Conservation (phyloP, 2,113 vertebrate genomes). For the Microcebus tavaratra region DNA sequence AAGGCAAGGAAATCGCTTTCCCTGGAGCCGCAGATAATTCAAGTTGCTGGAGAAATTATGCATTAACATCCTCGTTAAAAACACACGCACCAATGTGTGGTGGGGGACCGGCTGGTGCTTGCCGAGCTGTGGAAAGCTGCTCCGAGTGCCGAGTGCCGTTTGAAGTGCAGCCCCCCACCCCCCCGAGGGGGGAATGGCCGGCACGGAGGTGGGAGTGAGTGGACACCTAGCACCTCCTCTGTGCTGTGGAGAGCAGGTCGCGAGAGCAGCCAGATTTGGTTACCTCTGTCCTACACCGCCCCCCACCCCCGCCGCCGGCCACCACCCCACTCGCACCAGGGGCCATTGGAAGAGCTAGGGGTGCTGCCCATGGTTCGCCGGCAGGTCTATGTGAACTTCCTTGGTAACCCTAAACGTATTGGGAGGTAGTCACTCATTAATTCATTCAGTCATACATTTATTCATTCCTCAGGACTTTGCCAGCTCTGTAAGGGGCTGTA, state of each 20-base stretch:
- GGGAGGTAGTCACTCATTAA: too few relatives aligned
- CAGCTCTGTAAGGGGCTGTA: background rate
- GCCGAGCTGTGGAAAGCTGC: fast-evolving
- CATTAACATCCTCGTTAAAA: slow-evolving; percentile 61
- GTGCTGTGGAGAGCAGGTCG: background rate
- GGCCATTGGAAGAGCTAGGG: background rate
- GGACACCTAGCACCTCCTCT: fast-evolving
- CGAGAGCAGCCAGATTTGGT: fast-evolving
- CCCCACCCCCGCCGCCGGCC: too few relatives aligned
- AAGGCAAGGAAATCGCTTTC: slow-evolving; percentile 12
- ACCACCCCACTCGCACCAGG: too few relatives aligned
- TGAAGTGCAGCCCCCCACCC: too few relatives aligned
- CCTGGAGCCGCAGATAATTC: background rate
- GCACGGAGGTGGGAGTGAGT: background rate
- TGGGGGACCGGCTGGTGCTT: background rate
- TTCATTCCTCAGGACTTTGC: background rate
- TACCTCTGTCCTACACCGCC: background rate
- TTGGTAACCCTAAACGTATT: background rate
- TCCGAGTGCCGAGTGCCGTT: background rate
- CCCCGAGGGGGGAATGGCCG: background rate
- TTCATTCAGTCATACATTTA: background rate
- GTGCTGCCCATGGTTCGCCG: background rate
- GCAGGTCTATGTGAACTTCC: background rate
- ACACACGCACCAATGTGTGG: background rate
- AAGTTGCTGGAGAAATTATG: slow-evolving; percentile 50